Evolutionary conservation across 2,888 invertebrate species (phyloP).

Genomic region (Microctonus hyperodae): DNA sequence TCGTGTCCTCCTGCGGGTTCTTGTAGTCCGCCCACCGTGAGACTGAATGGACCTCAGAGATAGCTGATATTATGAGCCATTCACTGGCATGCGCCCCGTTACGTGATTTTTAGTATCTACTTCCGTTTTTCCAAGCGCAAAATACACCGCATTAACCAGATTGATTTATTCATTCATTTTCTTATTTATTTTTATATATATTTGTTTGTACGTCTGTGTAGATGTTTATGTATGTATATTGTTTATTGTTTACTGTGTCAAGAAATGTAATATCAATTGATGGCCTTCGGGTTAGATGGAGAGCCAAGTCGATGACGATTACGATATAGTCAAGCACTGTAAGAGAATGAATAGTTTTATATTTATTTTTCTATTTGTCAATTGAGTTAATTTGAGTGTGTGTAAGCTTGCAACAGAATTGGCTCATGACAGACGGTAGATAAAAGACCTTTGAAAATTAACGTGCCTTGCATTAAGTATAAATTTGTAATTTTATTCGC

Average conservation of each 20-base stretch:
- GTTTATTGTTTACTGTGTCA: neutral
- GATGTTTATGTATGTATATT: neutral
- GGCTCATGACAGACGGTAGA: neutral
- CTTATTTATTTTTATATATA: neutral
- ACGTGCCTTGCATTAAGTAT: neutral
- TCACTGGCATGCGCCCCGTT: conserved; percentile 26
- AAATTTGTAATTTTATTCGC: neutral
- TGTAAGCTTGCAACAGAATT: neutral
- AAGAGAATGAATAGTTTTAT: too few relatives aligned
- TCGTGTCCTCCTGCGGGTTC: conserved; percentile 28
- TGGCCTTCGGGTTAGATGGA: neutral
- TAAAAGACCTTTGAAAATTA: neutral
- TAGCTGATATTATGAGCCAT: conserved; percentile 5
- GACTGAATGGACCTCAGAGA: conserved; percentile 32
- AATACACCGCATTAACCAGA: neutral
- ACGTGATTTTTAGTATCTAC: conserved; percentile 31
- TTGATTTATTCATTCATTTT: neutral
- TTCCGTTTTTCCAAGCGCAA: conserved; percentile 33
- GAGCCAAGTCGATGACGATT: neutral
- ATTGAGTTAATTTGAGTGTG: neutral
- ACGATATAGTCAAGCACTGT: too few relatives aligned
- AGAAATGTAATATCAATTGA: neutral
- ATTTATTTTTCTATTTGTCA: neutral
- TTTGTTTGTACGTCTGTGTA: too few relatives aligned
- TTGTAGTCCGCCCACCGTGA: conserved; percentile 36